phyloP scores from a whole-genome alignment of 2,113 vertebrate species.

The Heterotilapia buettikoferi region DNA sequence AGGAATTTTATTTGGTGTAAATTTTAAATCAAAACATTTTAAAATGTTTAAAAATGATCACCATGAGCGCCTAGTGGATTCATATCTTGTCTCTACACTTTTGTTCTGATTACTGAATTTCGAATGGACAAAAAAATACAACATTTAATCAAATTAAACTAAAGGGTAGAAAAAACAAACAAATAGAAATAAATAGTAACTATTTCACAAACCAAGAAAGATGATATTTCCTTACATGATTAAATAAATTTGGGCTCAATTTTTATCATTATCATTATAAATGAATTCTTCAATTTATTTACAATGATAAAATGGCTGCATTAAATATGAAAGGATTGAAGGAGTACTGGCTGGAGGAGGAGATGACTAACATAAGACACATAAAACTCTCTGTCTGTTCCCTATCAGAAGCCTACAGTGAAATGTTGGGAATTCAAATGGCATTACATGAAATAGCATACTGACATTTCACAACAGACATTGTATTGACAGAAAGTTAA shows the following conservation, averaged over 20 bases:
- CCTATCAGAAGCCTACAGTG: not conserved
- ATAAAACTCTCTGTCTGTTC: not conserved
- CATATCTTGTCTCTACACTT: not conserved
- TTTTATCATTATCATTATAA: not conserved
- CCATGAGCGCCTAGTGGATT: not conserved
- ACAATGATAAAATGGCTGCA: not conserved
- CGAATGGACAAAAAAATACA: not conserved
- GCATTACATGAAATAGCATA: slow-evolving; percentile 27
- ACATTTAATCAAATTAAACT: not conserved
- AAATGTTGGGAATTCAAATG: slow-evolving; percentile 14
- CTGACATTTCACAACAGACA: slow-evolving; percentile 20
- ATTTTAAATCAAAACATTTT: not conserved
- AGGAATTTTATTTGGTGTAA: slow-evolving; percentile 11
- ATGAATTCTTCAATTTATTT: not conserved
- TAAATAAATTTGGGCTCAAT: not conserved
- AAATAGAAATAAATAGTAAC: not conserved
- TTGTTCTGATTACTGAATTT: not conserved
- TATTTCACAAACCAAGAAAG: not conserved
- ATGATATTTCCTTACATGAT: not conserved
- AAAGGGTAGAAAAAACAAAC: not conserved
- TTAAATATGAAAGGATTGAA: not conserved
- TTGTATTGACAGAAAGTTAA: slow-evolving; percentile 61
- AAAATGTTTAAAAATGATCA: not conserved
- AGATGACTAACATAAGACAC: not conserved
- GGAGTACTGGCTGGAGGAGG: not conserved